Percentiles rank a stretch among this genome's conserved stretches.
Evolutionary conservation across 2,113 vertebrate genomes (phyloP).

Genomic region (Mormoops blainvillei): DNA sequence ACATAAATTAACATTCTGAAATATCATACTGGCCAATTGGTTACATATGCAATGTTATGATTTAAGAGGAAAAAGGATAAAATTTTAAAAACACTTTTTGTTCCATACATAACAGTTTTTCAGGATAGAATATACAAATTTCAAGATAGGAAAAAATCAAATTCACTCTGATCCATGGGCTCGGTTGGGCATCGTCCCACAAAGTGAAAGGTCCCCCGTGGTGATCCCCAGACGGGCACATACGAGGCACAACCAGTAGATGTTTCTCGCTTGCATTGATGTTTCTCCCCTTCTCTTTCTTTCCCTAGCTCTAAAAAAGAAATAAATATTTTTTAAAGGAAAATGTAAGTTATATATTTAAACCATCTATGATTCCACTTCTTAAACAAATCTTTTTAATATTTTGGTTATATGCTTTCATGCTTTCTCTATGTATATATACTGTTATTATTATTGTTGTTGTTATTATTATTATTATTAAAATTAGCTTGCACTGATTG

Average conservation of each 20-base stretch:
- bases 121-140: not conserved
- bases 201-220: too few relatives aligned
- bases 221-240: too few relatives aligned
- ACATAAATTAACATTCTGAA: not conserved
- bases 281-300: too few relatives aligned
- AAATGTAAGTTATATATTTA: slow-evolving; percentile 9
- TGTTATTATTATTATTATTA: not conserved
- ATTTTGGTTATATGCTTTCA: not conserved
- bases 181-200: too few relatives aligned
- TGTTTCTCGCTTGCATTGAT: too few relatives aligned
- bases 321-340: not conserved
- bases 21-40: not conserved
- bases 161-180: too few relatives aligned
- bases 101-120: not conserved
- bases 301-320: too few relatives aligned
- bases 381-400: not conserved
- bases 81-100: not conserved
- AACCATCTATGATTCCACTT: not conserved
- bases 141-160: slow-evolving; percentile 2
- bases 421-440: not conserved
- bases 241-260: too few relatives aligned
- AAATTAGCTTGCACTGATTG: not conserved
- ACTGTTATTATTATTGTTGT: not conserved
- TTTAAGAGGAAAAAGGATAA: not conserved
- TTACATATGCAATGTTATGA: not conserved